Evolutionary conservation across 2,113 vertebrate genomes (phyloP), one percentile per base, ranked within the genome.

Genomic region (Brachyhypopomus occidentalis): DNA sequence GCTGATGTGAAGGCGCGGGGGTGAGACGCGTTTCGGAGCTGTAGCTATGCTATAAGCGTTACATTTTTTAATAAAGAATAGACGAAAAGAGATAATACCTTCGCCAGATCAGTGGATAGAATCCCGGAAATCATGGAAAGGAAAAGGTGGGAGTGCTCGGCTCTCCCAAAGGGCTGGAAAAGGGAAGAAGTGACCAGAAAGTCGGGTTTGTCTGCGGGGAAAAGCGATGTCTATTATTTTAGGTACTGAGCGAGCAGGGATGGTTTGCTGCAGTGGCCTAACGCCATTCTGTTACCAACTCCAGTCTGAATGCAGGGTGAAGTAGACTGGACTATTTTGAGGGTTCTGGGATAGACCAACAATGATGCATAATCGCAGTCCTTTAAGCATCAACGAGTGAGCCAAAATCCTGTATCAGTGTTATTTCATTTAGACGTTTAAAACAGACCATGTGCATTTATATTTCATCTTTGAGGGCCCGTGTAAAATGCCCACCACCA

Each of bases 111-210:
- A 6, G 27, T 67, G 64, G 64, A 67, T 70, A 41, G 36, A 41
- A 22, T 23, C 66, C 34, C 41, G 66, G 66, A 70, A 41, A 41
- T 70, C 78, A 97, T 97, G 96, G 96, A 98, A 80, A 94, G 94
- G 92, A 97, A 96, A 94, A 95, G 96, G 92, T 97, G 91, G 90
- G 95, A 92, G 89, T 92, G 92, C 87, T 91, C 90, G 85, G 93
- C 93, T 87, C 90, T 94, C 90, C 89, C 88, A 78, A 89, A 89
- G 86, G 91, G 91, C 92, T 94, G 92, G 93, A 91, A 90, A 80
- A 92, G 89, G 90, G 93, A 95, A 93, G 94, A 94, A 92, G 94
- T 94, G 90, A 93, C 93, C 91, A 89, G 94, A 89, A 93, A 93
- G 91, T 94, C 93, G 86, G 94, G 94, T 84, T 92, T 94, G 89